These are phyloP conservation scores for Hypotaenidia philippensis DNA, from an alignment of 2,797 vertebrate species.

Conservation along the genomic window DNA sequence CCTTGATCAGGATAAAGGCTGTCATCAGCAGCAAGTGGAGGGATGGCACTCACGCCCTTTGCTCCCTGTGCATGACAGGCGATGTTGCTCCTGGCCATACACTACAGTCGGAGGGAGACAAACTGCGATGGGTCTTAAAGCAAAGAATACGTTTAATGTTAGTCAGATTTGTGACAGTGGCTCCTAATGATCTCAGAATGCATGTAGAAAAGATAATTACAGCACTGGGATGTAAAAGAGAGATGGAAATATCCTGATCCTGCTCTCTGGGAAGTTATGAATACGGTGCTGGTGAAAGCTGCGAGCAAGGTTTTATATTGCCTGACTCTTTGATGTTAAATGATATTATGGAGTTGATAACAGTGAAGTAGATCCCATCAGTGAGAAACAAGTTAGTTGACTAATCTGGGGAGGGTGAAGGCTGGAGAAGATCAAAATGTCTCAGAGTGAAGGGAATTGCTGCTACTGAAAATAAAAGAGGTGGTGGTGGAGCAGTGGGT, in stretches of 20 bases:
- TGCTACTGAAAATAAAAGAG: not conserved
- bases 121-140: not conserved
- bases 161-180: not conserved
- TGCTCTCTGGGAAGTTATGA: not conserved
- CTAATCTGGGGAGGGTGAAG: not conserved
- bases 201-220: not conserved
- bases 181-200: not conserved
- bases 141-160: not conserved
- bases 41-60: not conserved
- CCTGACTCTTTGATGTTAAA: slow-evolving; percentile 6
- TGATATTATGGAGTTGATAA: not conserved
- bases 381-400: slow-evolving; percentile 37
- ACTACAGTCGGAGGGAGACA: not conserved
- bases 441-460: slow-evolving; percentile 12
- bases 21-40: not conserved
- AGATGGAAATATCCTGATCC: not conserved
- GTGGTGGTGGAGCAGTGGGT: not conserved
- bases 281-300: not conserved
- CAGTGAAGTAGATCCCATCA: not conserved
- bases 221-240: not conserved
- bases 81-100: not conserved
- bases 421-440: slow-evolving; percentile 2
- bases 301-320: not conserved
- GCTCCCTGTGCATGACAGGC: fast-evolving
- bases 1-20: not conserved